Percentiles rank a stretch among this genome's conserved stretches.
phyloP scores from a whole-genome alignment of 2,113 vertebrate species.

The Ailuropoda melanoleuca region DNA sequence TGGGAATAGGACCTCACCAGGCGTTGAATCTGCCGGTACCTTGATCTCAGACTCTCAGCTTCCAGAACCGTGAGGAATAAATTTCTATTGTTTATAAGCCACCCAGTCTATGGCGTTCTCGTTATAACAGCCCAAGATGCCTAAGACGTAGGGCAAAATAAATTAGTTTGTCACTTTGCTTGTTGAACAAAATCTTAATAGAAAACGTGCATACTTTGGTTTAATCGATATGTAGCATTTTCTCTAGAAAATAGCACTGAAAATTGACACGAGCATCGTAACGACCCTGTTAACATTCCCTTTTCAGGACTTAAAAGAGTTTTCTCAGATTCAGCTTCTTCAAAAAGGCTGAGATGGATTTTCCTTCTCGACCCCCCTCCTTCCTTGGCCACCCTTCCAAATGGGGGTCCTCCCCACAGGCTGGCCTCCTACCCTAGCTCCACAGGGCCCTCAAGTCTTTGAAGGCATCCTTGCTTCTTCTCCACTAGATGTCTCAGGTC shows the following conservation, averaged over 20 bases:
- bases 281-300: neutral
- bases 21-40: neutral
- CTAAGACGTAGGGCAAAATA: neutral
- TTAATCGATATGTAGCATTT: neutral
- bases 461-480: neutral
- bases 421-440: neutral
- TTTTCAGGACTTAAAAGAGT: neutral
- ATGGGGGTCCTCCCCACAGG: neutral
- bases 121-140: neutral
- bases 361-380: neutral
- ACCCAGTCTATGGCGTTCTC: too few relatives aligned
- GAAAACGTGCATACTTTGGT: neutral
- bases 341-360: neutral
- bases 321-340: neutral
- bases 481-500: neutral
- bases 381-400: neutral
- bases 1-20: neutral
- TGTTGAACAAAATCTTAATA: neutral
- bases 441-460: neutral
- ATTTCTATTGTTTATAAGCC: neutral
- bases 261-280: neutral
- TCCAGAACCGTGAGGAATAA: neutral
- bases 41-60: neutral
- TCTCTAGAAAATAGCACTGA: neutral
- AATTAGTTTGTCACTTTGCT: neutral